Evolutionary conservation across 2,797 vertebrate genomes (phyloP).

Genomic region (Petrocephalus schoutedeni): DNA sequence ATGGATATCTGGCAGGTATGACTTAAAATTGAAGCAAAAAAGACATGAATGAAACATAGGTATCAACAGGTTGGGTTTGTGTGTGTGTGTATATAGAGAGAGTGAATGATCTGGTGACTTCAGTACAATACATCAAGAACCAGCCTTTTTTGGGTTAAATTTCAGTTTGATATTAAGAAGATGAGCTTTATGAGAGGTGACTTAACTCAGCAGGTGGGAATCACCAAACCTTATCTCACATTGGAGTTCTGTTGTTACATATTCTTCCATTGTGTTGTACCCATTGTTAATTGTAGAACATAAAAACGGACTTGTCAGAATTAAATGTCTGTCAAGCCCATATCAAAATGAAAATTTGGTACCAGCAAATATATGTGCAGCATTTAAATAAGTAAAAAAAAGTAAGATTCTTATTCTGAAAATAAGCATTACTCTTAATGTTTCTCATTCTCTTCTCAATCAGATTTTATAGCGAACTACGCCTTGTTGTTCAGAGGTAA

Average conservation of each 20-base stretch:
- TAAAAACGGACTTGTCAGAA: not conserved
- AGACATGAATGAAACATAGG: not conserved
- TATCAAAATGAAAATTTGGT: not conserved
- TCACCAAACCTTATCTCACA: not conserved
- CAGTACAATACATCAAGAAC: not conserved
- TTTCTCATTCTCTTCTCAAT: slow-evolving; percentile 59
- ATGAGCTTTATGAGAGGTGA: slow-evolving; percentile 9
- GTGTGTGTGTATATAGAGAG: too few relatives aligned
- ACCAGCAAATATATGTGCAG: not conserved
- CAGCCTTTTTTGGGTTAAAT: not conserved
- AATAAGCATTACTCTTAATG: slow-evolving; percentile 30
- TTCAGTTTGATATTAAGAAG: not conserved
- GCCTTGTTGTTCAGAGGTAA: slow-evolving; percentile 82
- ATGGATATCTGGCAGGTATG: not conserved
- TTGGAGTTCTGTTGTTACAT: not conserved
- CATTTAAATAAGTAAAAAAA: not conserved
- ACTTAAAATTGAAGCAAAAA: not conserved
- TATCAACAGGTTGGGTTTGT: not conserved
- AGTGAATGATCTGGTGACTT: not conserved
- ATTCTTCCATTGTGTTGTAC: not conserved
- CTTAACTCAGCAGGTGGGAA: not conserved
- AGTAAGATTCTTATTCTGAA: not conserved
- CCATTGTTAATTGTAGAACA: not conserved
- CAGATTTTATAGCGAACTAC: slow-evolving; percentile 57
- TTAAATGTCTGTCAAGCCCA: too few relatives aligned